Base-by-base conservation (phyloP, 2,797 vertebrate species). In the Astyanax mexicanus region DNA sequence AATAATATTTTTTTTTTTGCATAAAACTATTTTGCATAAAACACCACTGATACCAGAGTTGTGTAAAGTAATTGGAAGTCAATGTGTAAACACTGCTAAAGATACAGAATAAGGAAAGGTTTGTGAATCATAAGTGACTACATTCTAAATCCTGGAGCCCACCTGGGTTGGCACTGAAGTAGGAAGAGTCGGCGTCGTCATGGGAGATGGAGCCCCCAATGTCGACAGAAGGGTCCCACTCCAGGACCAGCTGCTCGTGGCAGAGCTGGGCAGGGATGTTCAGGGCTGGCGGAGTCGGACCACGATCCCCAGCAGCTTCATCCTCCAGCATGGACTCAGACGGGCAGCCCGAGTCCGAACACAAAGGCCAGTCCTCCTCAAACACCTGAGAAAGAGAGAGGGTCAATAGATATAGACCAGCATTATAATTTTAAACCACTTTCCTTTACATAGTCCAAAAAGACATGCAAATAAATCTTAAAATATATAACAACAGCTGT, bases 151-250 rank as follows among this genome's bases (percentile, higher is more conserved):
- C 15, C 8, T 13, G 74, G 45, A 55, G 40, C 66, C 17, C 60
- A 93, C 89, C 91, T 52, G 88, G 72, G 66, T 79, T 60, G 40
- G 80, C 58, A 0, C 89, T 92, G 83, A 90, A 92, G 69, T 90
- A 93, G 0, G 90, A 92, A 0, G 91, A 93, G 78, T 93, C 92
- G 0, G 88, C 81, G 0, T 93, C 89, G 5, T 91, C 88, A 2
- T 78, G 82, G 25, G 93, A 92, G 0, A 92, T 78, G 0, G 93
- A 91, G 1, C 87, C 90, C 0, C 95, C 95, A 1, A 96, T 87
- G 21, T 96, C 95, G 0, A 94, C 95, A 0, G 95, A 94, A 0
- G 95, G 95, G 80, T 96, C 95, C 95, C 95, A 96, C 84, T 96
- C 95, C 81, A 96, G 84, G 17, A 91, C 92, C 83, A 87, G 44